Conservation (phyloP, 1,140 invertebrate species). For the Sarcophaga bullata region DNA sequence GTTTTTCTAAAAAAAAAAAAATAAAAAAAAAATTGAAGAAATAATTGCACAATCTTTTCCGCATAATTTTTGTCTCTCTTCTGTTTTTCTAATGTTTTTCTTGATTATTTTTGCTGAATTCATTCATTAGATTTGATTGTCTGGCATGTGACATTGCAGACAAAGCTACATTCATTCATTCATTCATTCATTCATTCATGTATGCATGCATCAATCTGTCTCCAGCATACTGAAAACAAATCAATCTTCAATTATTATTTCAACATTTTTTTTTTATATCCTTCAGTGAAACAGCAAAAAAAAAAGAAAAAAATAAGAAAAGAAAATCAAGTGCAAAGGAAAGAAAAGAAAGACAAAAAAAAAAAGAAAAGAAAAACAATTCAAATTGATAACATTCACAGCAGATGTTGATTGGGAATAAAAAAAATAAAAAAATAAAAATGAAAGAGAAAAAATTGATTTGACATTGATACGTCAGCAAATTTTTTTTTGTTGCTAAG, state of each 20-base stretch:
- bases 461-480: conserved; percentile 35
- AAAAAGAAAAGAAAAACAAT: neutral
- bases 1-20: too few species aligned
- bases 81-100: neutral
- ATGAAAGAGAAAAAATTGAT: neutral
- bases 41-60: too few species aligned
- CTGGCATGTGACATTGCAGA: neutral
- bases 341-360: neutral
- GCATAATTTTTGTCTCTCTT: too few species aligned
- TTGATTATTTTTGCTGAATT: neutral
- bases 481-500: neutral
- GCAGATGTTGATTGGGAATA: neutral
- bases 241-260: conserved; percentile 15
- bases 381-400: neutral
- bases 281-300: too few species aligned
- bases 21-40: too few species aligned
- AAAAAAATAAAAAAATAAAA: neutral
- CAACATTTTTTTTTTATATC: neutral
- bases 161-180: neutral
- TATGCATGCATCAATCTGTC: neutral
- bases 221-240: neutral
- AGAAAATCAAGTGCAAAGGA: too few species aligned
- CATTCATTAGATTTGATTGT: conserved; percentile 15
- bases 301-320: too few species aligned
- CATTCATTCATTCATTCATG: too few species aligned